Base-by-base conservation (phyloP, 2,888 invertebrate genomes). In the Mesoligia furuncula region DNA sequence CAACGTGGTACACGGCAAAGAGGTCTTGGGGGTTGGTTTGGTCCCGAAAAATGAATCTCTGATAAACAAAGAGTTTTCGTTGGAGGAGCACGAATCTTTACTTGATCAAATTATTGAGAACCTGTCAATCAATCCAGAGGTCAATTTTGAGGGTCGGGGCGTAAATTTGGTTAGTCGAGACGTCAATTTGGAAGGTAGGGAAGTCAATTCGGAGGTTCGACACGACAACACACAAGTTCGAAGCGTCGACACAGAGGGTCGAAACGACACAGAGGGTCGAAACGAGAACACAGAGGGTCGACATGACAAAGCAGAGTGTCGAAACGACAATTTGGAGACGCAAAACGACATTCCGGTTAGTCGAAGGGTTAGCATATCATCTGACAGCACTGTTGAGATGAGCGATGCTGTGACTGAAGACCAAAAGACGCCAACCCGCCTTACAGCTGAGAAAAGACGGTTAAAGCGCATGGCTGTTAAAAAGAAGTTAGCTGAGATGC, bases 51-150 rank as follows among this genome's bases (percentile, higher is more conserved):
- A 71, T 0, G 62, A 84, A 0, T 75, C 75, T 0, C 4, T 9
- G 0, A 42, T 36, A 1, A 70, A 27, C 2, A 48, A 39, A 11
- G 20, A 65, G 3, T 76, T 85, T 13, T 13, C 39, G 3, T 13
- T 83, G 0, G 15, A 17, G 8, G 75, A 77, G 5, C 59, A 78
- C 4, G 84, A 84, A 11, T 1, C 48, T 13, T 51, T 83, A 4
- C 36, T 84, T 0, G 77, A 82, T 7, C 48, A 77, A 6, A 27
- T 80, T 8, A 75, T 76, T 2, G 68, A 75, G 7, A 75, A 71
- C 5, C 36, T 77, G 9, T 57, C n/a, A 1, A 6, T 48, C 7
- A 17, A 17, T 17, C 17, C 2, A 11, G 69, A 36, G 7, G n/a
- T 54, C 15, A 36, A 68, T 24, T 51, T 48, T 5, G 11, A 24